A percentile compares a stretch with the other conserved stretches of the same genome.
Conservation (phyloP, 2,888 invertebrate species). For the Strigamia maritima region DNA sequence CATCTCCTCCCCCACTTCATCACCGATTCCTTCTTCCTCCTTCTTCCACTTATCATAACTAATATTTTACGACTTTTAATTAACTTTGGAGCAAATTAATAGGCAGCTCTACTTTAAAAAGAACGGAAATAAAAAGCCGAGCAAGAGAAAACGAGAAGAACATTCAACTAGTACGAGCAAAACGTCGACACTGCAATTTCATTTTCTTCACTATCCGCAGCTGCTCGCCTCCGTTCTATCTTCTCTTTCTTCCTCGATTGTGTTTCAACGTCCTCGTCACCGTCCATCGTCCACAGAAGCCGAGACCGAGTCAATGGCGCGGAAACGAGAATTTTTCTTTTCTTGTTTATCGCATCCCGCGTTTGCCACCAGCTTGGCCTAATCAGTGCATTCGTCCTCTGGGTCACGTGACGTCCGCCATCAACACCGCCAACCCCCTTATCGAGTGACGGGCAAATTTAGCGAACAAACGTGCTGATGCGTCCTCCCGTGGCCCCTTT, state of each 20-base stretch:
- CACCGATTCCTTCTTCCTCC: background rate
- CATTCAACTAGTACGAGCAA: conserved; percentile 1
- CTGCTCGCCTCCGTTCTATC: background rate
- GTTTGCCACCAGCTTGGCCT: background rate
- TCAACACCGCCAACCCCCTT: background rate
- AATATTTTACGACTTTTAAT: conserved; percentile 23
- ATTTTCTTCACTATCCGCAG: conserved; percentile 5
- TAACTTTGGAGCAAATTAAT: background rate
- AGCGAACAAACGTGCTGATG: background rate
- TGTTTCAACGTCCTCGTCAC: background rate
- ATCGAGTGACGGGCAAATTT: background rate
- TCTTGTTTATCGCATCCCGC: background rate
- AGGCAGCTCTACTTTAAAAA: background rate
- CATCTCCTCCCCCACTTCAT: background rate
- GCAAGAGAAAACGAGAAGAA: background rate
- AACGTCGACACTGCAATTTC: conserved; percentile 19
- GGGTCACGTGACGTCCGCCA: background rate
- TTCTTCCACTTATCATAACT: conserved; percentile 4
- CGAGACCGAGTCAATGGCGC: background rate
- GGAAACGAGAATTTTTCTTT: background rate
- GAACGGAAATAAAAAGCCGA: background rate
- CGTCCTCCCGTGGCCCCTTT: background rate
- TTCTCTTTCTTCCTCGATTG: background rate
- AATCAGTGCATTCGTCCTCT: background rate
- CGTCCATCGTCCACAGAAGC: background rate